Evolutionary conservation across 1,140 invertebrate species (phyloP), one percentile per base, ranked within the genome.

Genomic region (Drosophila ogumai): DNA sequence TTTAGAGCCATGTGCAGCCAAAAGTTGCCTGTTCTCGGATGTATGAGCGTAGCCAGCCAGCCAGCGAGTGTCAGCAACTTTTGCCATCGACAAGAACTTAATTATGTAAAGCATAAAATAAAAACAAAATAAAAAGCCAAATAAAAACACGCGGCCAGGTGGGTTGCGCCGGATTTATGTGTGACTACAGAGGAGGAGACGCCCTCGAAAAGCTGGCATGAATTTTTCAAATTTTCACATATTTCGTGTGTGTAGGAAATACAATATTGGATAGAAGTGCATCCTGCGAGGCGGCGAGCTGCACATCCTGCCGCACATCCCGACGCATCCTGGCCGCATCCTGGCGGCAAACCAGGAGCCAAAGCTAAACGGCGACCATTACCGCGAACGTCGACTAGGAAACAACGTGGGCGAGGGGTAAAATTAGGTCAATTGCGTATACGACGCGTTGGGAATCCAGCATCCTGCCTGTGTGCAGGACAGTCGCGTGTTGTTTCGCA

Each of bases 391-490:
- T 52, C 52, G 71, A 64, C 47, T 65, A 49, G 59, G 52, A 67
- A 65, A 78, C 28, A 50, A 63, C 31, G 40, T 10, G 41, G 28
- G 25, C 17, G 50, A 46, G 52, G 36, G 66, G 67, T 17, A 7
- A 85, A 85, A 85, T 86, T 78, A 64, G 82, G 82, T 86, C 82
- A 85, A 85, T 78, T 78, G 82, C 59, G 77, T 72, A 60, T 73
- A 75, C 58, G 69, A 64, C 66, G 72, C 64, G 75, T 72, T 72
- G 75, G 44, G 63, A 69, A 72, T 82, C 47, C 43, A 50, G 81
- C 67, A 73, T 77, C 68, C 68, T 72, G 68, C n/a, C 75, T 65
- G 49, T 36, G 66, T 54, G 64, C 47, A 68, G 79, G 74, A 74
- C 64, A 64, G 43, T 49, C 43, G 32, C 38, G 61, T 82, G 74